Percentiles rank a stretch among this genome's conserved stretches.
phyloP scores from a whole-genome alignment of 2,797 vertebrate species.

The Telmatherina bonti region DNA sequence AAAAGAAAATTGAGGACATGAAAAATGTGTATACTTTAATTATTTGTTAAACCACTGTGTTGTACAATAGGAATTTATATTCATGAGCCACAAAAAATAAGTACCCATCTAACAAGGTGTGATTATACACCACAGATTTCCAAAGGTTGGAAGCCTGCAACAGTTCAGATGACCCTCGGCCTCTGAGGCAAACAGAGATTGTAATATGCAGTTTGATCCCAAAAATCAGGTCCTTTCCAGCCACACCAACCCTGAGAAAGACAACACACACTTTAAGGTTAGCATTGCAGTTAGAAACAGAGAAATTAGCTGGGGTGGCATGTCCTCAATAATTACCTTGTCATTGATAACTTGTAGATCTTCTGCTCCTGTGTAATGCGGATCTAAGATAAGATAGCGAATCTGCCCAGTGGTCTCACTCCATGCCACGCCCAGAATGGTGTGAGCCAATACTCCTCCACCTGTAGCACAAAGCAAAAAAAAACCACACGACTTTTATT shows the following conservation, averaged over 20 bases:
- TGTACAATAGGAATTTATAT: too few species aligned
- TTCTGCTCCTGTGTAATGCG: constrained; percentile 96
- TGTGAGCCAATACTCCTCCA: constrained; percentile 95
- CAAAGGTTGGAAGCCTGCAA: not conserved
- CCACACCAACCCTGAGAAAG: constrained; percentile 93
- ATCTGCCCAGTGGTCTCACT: constrained; percentile 92
- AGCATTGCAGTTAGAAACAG: not conserved
- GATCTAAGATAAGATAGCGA: constrained; percentile 94
- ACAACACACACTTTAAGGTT: constrained; percentile 26
- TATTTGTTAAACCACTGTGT: too few species aligned
- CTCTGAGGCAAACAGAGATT: constrained; percentile 96
- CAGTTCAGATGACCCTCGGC: constrained; percentile 85
- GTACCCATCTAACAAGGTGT: too few species aligned
- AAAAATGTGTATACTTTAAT: too few species aligned
- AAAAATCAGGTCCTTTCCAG: constrained; percentile 95
- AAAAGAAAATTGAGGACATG: too few species aligned
- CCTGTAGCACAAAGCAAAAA: constrained; percentile 74
- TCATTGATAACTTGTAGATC: constrained; percentile 91
- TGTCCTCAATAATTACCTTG: constrained; percentile 83
- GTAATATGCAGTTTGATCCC: constrained; percentile 95
- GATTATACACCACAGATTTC: too few species aligned
- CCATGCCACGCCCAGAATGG: constrained; percentile 94
- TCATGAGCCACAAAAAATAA: too few species aligned
- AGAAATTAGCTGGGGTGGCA: not conserved
- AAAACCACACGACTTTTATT: not conserved